These are phyloP conservation scores for Tragelaphus eurycerus DNA, from an alignment of 2,797 vertebrate genomes.

Conservation along the genomic window DNA sequence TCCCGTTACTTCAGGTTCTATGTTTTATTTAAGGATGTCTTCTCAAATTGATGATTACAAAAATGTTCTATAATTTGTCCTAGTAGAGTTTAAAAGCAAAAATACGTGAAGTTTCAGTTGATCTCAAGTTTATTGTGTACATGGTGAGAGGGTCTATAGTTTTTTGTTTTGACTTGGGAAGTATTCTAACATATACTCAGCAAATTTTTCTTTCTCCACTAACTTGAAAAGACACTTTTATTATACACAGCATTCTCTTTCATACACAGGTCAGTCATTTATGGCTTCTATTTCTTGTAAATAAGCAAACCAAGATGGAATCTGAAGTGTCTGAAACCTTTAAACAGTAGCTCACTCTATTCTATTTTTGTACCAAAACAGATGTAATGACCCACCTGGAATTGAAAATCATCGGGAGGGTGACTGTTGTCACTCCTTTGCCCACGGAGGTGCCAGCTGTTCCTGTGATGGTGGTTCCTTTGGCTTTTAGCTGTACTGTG, in stretches of 20 bases:
- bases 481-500: conserved; percentile 99
- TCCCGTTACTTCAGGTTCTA: not conserved
- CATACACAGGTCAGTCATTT: not conserved
- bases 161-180: not conserved
- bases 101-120: conserved; percentile 1
- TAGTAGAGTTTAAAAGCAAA: not conserved
- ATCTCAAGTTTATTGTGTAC: conserved; percentile 24
- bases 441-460: conserved; percentile 94
- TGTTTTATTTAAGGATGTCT: not conserved
- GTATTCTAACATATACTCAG: not conserved
- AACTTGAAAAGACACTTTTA: not conserved
- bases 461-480: conserved; percentile 96
- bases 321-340: conserved; percentile 16
- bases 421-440: conserved; percentile 98
- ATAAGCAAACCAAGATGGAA: not conserved
- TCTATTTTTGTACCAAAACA: not conserved
- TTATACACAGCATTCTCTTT: not conserved
- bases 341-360: not conserved
- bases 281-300: not conserved
- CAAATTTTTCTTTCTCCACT: not conserved
- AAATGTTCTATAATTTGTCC: conserved; percentile 15
- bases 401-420: conserved; percentile 99
- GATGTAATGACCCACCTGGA: conserved; percentile 88
- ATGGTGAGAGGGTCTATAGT: not conserved
- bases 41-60: conserved; percentile 21